Evolutionary conservation across 2,888 invertebrate genomes (phyloP), one percentile per base, ranked within the genome.

Genomic region (Dasysyrphus albostriatus): DNA sequence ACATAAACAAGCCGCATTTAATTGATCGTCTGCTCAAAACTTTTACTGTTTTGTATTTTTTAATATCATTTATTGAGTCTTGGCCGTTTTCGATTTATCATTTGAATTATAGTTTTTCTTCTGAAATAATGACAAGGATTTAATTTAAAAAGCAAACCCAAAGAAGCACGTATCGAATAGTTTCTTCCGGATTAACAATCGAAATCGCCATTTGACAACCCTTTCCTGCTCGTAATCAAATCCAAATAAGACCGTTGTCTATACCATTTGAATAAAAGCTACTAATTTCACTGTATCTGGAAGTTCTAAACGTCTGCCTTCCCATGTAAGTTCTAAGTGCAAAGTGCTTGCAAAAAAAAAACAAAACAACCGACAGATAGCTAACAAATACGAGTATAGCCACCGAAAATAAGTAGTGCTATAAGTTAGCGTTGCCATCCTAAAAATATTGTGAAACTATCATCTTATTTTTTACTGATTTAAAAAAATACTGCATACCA

Each of bases 301-400:
- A 37, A 34, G 12, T 74, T 32, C 37, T 34, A 0, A 51, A 49
- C 16, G 19, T 16, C 67, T 73, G 51, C n/a, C 10, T 56, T 7
- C 61, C 14, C 12, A 10, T 61, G 32, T 44, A 16, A 39, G 19
- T 34, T 32, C 37, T 32, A 5, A 16, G 16, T 16, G 42, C 42
- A 12, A 16, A 61, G 34, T 54, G 16, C 39, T 5, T 9, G 10
- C 37, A 19, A 19, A 29, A 10, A 51, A 42, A 47, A 47, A 47
- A n/a, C 7, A 47, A 5, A 47, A 47, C 44, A 56, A 37, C 6
- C 42, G 42, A 34, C 32, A 5, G 14, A 37, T 65, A 34, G 56
- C 47, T 59, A 59, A 75, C 44, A 42, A 70, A 61, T 70, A 75
- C 44, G 34, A 70, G 54, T 70, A 47, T 75, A 75, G 79, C 67